Conservation (phyloP, 2,113 vertebrate genomes). For the Clarias macrocephalus region DNA sequence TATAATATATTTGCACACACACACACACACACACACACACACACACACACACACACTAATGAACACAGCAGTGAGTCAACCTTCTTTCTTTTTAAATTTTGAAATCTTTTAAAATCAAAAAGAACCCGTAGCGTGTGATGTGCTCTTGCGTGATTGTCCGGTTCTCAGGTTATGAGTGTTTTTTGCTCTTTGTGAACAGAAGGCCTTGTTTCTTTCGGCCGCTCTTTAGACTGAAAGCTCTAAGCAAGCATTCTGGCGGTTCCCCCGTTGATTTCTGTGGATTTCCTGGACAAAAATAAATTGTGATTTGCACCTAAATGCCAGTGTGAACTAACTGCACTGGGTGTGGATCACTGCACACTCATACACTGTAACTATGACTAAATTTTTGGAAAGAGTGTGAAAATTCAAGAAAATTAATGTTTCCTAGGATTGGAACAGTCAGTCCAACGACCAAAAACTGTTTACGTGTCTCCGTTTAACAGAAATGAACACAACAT, state of each 20-base stretch:
- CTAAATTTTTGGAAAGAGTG: neutral
- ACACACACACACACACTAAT: neutral
- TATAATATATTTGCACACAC: neutral
- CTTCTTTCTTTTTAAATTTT: neutral
- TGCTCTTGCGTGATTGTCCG: neutral
- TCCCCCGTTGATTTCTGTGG: constrained; percentile 23
- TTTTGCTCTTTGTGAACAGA: constrained; percentile 18
- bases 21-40: neutral
- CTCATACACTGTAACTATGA: neutral
- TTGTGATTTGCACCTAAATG: neutral
- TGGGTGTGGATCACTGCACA: neutral
- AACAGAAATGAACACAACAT: neutral
- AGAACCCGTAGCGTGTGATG: constrained; percentile 30
- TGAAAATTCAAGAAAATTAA: neutral
- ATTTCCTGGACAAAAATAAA: constrained; percentile 23
- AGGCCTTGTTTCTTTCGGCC: constrained; percentile 15
- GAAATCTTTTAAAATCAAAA: constrained; percentile 36
- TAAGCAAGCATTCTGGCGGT: constrained; percentile 9
- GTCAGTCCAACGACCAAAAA: neutral
- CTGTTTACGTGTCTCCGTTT: neutral
- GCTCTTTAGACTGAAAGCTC: constrained; percentile 24
- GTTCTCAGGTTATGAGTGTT: neutral
- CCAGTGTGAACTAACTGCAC: neutral
- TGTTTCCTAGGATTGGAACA: neutral
- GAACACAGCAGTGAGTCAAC: neutral